Percentiles rank a stretch among this genome's conserved stretches.
These are phyloP conservation scores for Schrankia costaestrigalis DNA, from an alignment of 2,888 invertebrate species.

Conservation along the genomic window DNA sequence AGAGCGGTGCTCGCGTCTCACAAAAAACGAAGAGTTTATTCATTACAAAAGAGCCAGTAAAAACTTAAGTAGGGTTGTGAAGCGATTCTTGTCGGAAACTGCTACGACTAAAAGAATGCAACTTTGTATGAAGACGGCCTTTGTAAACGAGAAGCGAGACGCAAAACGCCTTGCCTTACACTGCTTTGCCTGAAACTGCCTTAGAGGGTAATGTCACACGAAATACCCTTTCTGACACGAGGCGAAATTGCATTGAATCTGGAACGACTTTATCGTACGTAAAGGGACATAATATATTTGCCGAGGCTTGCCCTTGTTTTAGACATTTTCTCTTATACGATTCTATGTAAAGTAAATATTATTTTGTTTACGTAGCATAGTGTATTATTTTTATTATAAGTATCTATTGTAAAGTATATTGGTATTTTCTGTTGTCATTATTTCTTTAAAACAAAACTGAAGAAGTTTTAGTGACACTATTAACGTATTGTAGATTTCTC, in stretches of 20 bases:
- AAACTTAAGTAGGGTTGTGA: conserved; percentile 37
- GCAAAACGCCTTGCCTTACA: conserved; percentile 25
- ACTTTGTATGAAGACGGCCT: conserved; percentile 37
- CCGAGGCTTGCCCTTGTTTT: no score
- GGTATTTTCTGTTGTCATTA: no score
- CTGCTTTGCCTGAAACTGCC: conserved; percentile 10
- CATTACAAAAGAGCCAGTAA: conserved; percentile 41
- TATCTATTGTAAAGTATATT: no score
- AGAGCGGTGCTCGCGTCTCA: conserved; percentile 23
- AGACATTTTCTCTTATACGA: no score
- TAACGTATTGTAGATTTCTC: no score
- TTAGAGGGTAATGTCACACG: conserved; percentile 29
- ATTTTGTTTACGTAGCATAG: no score
- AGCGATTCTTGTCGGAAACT: conserved; percentile 33
- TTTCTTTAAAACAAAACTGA: no score
- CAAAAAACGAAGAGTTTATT: conserved; percentile 43
- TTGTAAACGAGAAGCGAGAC: conserved; percentile 39
- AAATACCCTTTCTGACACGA: conserved; percentile 37
- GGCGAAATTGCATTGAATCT: conserved; percentile 43
- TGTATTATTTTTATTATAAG: no score
- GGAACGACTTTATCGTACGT: conserved; percentile 34
- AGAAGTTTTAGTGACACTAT: no score
- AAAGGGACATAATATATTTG: conserved; percentile 26
- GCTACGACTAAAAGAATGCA: conserved; percentile 39
- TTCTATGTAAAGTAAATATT: no score